Evolutionary conservation across 1,140 invertebrate genomes (phyloP).

Genomic region (Thrips palmi): DNA sequence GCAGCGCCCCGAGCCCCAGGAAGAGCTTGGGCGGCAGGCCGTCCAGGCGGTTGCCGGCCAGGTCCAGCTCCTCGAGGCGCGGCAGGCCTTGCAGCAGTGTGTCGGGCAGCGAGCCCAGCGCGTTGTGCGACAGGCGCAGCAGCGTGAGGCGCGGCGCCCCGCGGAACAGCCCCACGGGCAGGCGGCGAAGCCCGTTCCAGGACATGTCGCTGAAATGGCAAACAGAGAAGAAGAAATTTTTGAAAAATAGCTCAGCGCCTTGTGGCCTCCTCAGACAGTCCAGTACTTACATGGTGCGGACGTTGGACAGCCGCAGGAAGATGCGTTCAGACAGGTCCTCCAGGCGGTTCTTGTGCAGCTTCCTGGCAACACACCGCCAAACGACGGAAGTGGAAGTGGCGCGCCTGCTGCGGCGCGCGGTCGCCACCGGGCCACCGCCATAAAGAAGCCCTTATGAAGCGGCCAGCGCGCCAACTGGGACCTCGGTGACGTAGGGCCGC

Average conservation of each 20-base stretch:
- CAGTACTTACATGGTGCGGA: slow-evolving; percentile 38
- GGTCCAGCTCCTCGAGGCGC: slow-evolving; percentile 29
- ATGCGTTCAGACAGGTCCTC: slow-evolving; percentile 43
- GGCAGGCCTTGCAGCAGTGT: slow-evolving; percentile 23
- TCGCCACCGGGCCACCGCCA: too few relatives aligned
- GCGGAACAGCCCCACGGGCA: slow-evolving; percentile 30
- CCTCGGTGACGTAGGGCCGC: too few relatives aligned
- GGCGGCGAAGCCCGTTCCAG: slow-evolving; percentile 40
- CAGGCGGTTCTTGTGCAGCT: slow-evolving; percentile 52
- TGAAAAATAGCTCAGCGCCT: background rate
- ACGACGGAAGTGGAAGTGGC: too few relatives aligned
- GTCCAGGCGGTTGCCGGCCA: slow-evolving; percentile 27
- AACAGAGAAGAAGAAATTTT: background rate
- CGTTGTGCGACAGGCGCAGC: slow-evolving; percentile 29
- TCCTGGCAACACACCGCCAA: slow-evolving; percentile 28
- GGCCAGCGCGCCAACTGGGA: too few relatives aligned
- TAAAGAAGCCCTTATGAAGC: too few relatives aligned
- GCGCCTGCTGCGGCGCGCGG: too few relatives aligned
- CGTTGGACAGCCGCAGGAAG: slow-evolving; percentile 40
- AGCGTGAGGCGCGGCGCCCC: slow-evolving; percentile 22
- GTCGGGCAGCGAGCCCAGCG: slow-evolving; percentile 21
- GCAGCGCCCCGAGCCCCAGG: slow-evolving; percentile 36
- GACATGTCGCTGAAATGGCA: slow-evolving; percentile 38
- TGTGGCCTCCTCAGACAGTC: background rate
- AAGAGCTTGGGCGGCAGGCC: slow-evolving; percentile 33